These are phyloP conservation scores for Aphyosemion australe DNA, from an alignment of 2,113 vertebrate genomes.

Conservation along the genomic window DNA sequence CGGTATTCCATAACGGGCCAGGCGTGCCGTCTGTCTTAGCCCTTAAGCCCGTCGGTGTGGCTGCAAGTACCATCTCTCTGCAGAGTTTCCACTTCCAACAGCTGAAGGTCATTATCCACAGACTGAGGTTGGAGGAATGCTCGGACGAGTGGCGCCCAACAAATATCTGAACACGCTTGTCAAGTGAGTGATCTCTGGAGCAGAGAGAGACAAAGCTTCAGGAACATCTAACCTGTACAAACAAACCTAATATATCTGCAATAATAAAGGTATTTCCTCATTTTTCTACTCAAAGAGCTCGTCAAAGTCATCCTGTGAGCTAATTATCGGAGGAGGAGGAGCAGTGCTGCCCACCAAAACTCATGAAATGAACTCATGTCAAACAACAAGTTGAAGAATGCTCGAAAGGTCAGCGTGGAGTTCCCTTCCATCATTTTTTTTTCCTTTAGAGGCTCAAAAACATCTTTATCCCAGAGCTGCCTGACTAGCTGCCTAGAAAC, in stretches of 20 bases:
- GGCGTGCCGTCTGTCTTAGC: slow-evolving; percentile 62
- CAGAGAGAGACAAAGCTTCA: slow-evolving; percentile 39
- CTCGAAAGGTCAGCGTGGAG: slow-evolving; percentile 42
- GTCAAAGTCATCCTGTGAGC: background rate
- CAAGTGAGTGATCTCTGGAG: slow-evolving; percentile 43
- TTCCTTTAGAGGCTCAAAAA: slow-evolving; percentile 14
- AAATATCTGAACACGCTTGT: slow-evolving; percentile 62
- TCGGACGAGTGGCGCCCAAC: slow-evolving; percentile 57
- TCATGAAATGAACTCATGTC: slow-evolving; percentile 16
- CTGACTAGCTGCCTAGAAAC: background rate
- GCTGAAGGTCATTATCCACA: slow-evolving; percentile 76
- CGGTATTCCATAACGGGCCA: slow-evolving; percentile 54
- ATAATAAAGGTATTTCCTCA: background rate
- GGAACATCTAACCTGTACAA: slow-evolving; percentile 14
- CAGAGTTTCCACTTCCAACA: slow-evolving; percentile 73
- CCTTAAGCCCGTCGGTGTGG: slow-evolving; percentile 54
- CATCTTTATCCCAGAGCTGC: slow-evolving; percentile 16
- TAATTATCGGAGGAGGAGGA: slow-evolving; percentile 16
- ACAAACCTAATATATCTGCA: background rate
- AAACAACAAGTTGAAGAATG: slow-evolving; percentile 44
- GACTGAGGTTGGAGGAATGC: slow-evolving; percentile 55
- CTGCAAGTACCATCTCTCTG: slow-evolving; percentile 58
- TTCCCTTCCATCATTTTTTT: slow-evolving; percentile 21
- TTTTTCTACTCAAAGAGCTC: background rate
- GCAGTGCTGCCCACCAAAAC: slow-evolving; percentile 5